A percentile compares a stretch with the other conserved stretches of the same genome.
Evolutionary conservation across 2,113 vertebrate species (phyloP).

Genomic region (Axis porcinus): DNA sequence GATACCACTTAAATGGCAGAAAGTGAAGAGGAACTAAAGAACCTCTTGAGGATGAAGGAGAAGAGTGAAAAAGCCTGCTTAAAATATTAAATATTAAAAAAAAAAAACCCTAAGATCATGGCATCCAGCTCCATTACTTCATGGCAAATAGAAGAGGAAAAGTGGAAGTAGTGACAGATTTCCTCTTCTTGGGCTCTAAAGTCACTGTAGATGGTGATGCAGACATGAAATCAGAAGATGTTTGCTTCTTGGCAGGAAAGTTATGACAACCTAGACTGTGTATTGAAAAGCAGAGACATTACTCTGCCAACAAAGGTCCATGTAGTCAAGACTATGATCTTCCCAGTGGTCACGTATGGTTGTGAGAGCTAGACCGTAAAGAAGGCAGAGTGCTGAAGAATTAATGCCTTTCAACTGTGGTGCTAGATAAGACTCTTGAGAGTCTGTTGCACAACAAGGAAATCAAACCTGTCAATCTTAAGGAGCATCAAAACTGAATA

Average conservation of each 20-base stretch:
- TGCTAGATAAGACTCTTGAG: neutral
- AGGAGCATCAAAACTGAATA: neutral
- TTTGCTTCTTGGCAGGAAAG: neutral
- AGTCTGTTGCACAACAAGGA: neutral
- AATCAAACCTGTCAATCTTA: neutral
- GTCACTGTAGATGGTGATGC: neutral
- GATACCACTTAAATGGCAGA: neutral
- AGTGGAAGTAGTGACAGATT: neutral
- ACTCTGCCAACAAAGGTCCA: neutral
- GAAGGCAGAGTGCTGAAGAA: neutral
- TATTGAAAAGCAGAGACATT: neutral
- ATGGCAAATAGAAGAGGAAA: neutral
- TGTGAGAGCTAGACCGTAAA: neutral
- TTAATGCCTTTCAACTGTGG: neutral
- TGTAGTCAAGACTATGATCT: neutral
- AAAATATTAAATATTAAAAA: neutral
- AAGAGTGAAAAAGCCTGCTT: neutral
- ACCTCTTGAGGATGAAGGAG: neutral
- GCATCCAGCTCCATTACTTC: neutral
- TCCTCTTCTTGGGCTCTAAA: neutral
- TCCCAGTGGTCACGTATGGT: neutral
- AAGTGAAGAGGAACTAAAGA: neutral
- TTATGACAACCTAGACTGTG: neutral
- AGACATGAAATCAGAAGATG: neutral
- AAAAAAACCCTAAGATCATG: neutral